These are phyloP conservation scores for Gonatopus flavifemur DNA, from an alignment of 1,140 invertebrate genomes.

Conservation along the genomic window DNA sequence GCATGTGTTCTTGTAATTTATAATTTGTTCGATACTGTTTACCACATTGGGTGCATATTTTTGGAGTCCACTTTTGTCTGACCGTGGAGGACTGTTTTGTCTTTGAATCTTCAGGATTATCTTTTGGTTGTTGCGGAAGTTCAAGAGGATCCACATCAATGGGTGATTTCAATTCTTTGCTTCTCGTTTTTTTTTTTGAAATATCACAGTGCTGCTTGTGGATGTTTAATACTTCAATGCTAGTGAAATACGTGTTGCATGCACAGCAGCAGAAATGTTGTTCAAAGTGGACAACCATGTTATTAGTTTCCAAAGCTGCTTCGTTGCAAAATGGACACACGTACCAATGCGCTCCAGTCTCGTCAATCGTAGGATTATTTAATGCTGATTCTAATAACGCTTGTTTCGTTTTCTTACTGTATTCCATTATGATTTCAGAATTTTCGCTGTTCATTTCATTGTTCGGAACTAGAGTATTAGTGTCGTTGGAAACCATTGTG, in stretches of 20 bases:
- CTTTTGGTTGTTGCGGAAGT: constrained; percentile 18
- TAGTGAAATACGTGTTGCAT: constrained; percentile 56
- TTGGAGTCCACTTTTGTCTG: constrained; percentile 55
- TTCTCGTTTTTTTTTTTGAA: constrained; percentile 22
- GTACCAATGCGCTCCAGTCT: constrained; percentile 50
- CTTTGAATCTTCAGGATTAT: constrained; percentile 25
- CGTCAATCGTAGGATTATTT: constrained; percentile 48
- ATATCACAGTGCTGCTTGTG: constrained; percentile 52
- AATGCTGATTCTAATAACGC: constrained; percentile 43
- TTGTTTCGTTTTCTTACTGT: constrained; percentile 43
- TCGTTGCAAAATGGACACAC: constrained; percentile 62
- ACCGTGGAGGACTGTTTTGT: constrained; percentile 30
- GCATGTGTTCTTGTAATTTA: constrained; percentile 74
- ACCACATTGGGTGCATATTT: constrained; percentile 62
- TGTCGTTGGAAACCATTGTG: constrained; percentile 20
- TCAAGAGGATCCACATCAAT: constrained; percentile 23
- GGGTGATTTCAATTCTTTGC: constrained; percentile 9
- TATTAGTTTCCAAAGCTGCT: constrained; percentile 51
- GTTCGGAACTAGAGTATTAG: constrained; percentile 39
- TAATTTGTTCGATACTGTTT: constrained; percentile 65
- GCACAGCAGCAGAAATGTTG: constrained; percentile 57
- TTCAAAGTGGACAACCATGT: constrained; percentile 56
- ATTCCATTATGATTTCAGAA: constrained; percentile 44
- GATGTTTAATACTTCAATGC: constrained; percentile 48
- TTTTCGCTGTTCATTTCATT: constrained; percentile 39